Percentiles rank a stretch among this genome's conserved stretches.
Conservation (phyloP, 2,888 invertebrate species). For the Cantharis rufa region DNA sequence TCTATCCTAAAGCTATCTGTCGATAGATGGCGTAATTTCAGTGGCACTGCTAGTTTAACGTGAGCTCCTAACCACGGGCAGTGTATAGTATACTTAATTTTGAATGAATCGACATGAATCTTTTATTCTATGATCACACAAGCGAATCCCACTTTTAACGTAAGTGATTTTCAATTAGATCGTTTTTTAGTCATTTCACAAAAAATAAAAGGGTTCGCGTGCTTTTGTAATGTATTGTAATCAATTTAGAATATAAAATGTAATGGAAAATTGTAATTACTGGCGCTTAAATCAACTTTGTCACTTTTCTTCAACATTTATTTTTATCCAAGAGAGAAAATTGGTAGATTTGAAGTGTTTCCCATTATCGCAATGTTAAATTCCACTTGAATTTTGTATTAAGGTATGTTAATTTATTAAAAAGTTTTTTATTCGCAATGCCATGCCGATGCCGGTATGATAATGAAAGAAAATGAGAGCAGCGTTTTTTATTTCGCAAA, state of each 20-base stretch:
- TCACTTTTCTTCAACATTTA: not conserved
- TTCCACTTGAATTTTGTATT: not conserved
- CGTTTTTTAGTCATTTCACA: not conserved
- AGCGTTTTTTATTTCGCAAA: not conserved
- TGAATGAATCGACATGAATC: no score
- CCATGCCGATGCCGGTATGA: not conserved
- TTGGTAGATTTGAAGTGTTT: not conserved
- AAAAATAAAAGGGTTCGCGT: not conserved
- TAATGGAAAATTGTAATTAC: not conserved
- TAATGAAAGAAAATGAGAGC: not conserved
- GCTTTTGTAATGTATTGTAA: not conserved
- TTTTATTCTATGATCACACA: no score
- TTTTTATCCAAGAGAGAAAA: not conserved
- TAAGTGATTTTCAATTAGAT: not conserved
- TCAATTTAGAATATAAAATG: not conserved
- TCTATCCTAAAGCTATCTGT: no score
- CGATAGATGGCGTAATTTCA: no score
- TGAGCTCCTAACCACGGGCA: no score
- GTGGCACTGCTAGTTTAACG: no score
- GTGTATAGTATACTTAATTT: no score
- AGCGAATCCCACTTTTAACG: not conserved
- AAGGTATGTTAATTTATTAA: not conserved
- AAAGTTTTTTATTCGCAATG: not conserved
- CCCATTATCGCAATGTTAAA: not conserved
- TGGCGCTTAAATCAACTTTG: not conserved